Evolutionary conservation across 2,888 invertebrate genomes (phyloP), one percentile per base, ranked within the genome.

Genomic region (Drosophila setosimentum): DNA sequence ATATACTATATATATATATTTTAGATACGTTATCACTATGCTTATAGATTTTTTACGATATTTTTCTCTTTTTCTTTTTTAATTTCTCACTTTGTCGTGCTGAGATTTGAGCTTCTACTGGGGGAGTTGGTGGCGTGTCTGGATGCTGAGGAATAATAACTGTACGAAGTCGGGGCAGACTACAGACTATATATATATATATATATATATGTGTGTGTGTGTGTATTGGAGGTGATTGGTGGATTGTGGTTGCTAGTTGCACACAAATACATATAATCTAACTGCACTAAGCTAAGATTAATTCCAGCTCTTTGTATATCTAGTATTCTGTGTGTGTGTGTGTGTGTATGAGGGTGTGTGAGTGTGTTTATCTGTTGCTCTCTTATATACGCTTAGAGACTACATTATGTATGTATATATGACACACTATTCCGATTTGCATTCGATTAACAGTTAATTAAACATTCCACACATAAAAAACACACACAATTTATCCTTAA

Each of bases 11-110:
- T 71, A 53, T 64, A 55, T 57, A 68, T 73, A 64, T 61, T 69
- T 84, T 82, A 76, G 76, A 82, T 78, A 76, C 63, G 18, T 80
- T 83, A 84, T 84, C 84, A 84, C 82, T 84, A 83, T 51, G 73
- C 76, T 78, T 76, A 61, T 54, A 53, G 40, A 65, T 54, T 66
- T 68, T 37, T 35, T 21, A 45, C 45, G 45, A 45, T 65, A 30
- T 27, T 8, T 35, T 54, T 40, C 6, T 55, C 67, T 59, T 27
- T 8, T 35, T 54, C 33, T 8, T 55, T 70, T 59, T 4, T 11
- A 35, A 55, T 51, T 68, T 16, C 21, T 58, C 30, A 58, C 24
- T 55, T 65, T 65, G 37, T 45, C 60, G 64, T 60, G 63, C 54
- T 21, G 58, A 68, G 55, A 32, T 61, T 79, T 80, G 80, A 78